Evolutionary conservation across 2,797 vertebrate genomes (phyloP).

Genomic region (Okamejei kenojei): DNA sequence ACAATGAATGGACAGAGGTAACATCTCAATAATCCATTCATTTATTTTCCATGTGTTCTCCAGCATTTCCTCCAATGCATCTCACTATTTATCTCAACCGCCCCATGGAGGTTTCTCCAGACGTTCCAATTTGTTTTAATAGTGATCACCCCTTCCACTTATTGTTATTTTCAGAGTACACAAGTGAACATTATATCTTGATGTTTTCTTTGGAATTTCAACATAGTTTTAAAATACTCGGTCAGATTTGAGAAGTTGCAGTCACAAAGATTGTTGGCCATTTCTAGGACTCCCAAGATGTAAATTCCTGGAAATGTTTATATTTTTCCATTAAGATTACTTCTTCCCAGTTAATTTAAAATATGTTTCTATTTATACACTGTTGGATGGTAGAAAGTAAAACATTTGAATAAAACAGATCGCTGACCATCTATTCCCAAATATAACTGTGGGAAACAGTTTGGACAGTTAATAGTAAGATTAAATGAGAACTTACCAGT

Average conservation of each 20-base stretch:
- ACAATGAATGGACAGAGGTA: slow-evolving; percentile 96
- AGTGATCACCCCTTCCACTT: background rate
- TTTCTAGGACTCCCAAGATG: background rate
- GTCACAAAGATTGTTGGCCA: background rate
- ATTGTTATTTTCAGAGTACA: background rate
- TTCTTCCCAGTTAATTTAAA: background rate
- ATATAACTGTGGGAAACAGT: background rate
- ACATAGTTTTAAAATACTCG: no score
- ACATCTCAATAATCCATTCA: background rate
- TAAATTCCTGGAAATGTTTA: background rate
- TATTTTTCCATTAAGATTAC: no score
- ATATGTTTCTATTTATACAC: background rate
- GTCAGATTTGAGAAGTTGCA: background rate
- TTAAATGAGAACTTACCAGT: no score
- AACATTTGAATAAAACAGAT: background rate
- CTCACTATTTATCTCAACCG: background rate
- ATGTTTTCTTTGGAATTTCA: no score
- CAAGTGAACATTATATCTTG: no score
- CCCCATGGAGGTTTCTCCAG: background rate
- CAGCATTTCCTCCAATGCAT: no score
- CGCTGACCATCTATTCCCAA: background rate
- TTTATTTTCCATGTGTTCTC: no score
- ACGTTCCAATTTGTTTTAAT: background rate
- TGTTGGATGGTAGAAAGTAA: background rate
- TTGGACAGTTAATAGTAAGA: background rate